Base-by-base conservation (phyloP, 1,140 invertebrate genomes). In the Hirudo medicinalis region DNA sequence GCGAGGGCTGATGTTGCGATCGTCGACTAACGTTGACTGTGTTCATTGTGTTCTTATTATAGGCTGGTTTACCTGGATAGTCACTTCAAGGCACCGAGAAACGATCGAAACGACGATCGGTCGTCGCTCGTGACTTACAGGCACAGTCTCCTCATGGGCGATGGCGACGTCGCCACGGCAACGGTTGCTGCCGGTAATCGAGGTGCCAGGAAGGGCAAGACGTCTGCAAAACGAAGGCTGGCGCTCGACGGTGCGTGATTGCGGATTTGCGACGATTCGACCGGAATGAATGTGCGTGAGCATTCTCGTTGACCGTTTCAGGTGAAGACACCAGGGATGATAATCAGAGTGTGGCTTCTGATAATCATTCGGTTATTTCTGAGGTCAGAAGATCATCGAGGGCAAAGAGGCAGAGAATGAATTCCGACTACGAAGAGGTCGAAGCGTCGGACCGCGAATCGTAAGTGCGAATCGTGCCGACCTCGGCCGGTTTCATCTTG, bases 51-150 rank as follows among this genome's bases (percentile, higher is more conserved):
- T 13, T 72, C 67, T 71, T 27, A 74, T 80, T 80, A n/a, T 75
- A 86, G 85, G 43, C 83, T 91, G 73, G 86, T 87, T 76, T 92
- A 90, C 78, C 83, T 94, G 76, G 91, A 94, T 82, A 84, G 87
- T 72, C 85, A 89, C 76, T 87, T 93, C 20, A 67, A 70, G 43
- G 20, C 67, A 29, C 63, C 71, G 9, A 69, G 69, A 25, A 69
- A 72, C 60, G 57, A 71, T 11, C 67, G 71, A 22, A 43, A 66
- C 2, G 72, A 74, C 43, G 72, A 74, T 15, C 54, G 71, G 71
- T 25, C 36, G 13, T 54, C 73, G 29, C 72, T 69, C 22, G 55
- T 67, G 19, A 57, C 54, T 13, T 74, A 74, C 57, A 54, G 73
- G 55, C 40, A 72, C 27, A 74, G 73, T 29, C 70, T 74, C 19